Evolutionary conservation across 2,888 invertebrate genomes (phyloP), one percentile per base, ranked within the genome.

Genomic region (Standfussiana lucernea): DNA sequence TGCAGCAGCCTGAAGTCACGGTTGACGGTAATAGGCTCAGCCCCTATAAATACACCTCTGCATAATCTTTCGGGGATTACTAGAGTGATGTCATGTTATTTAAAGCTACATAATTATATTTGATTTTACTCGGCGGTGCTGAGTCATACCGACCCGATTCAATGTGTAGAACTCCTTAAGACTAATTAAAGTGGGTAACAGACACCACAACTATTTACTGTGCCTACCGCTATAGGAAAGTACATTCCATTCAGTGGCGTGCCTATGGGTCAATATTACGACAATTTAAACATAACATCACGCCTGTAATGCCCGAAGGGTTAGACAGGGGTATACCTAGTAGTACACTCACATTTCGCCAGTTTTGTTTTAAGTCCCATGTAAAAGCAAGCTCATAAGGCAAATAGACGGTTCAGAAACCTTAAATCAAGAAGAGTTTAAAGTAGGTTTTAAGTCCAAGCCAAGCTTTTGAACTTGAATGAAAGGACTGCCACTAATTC

Each of bases 131-230:
- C 53, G 28, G 6, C 6, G 53, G n/a, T n/a, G n/a, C 1, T 13
- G 15, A 56, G n/a, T n/a, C n/a, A 53, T 13, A 53, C n/a, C 53
- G 53, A 53, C 28, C 56, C 56, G 56, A 56, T 56, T 56, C 7
- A 28, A 15, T 56, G 56, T 56, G 15, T 56, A 56, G 7, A 56
- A 56, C 7, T 28, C 21, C 61, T 40, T 37, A 28, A 28, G 18
- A 40, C 40, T 70, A 77, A 83, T 81, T 77, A 83, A 68, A 72
- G 47, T 13, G 21, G 50, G 35, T 47, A 47, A 15, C 40, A 40
- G 28, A 75, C 32, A 71, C 70, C 68, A 45, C 73, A 71, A 71
- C 64, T 72, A 84, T 75, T 74, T 50, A 24, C 72, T 32, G 59
- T 53, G 37, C 28, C 10, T 47, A 61, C 37, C 3, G 35, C 45